Conservation (phyloP, 2,797 vertebrate genomes). For the Diplodus puntazzo region DNA sequence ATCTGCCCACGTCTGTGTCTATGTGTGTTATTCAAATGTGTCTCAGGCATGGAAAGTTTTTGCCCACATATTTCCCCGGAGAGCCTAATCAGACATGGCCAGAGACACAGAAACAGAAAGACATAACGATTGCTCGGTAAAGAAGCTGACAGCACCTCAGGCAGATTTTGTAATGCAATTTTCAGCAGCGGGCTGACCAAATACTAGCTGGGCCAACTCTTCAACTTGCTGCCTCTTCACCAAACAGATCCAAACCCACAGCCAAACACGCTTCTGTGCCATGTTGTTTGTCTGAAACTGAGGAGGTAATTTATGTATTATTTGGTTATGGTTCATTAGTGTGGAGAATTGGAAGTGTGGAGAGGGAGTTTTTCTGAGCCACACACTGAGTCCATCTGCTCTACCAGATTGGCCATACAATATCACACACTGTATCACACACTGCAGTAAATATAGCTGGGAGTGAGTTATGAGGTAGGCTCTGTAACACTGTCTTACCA, state of each 20-base stretch:
- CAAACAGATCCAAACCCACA: slow-evolving; percentile 54
- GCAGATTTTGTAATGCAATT: slow-evolving; percentile 71
- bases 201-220: slow-evolving; percentile 53
- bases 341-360: slow-evolving; percentile 79
- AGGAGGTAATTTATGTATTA: slow-evolving; percentile 83
- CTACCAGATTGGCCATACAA: slow-evolving; percentile 82
- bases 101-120: slow-evolving; percentile 57
- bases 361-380: slow-evolving; percentile 74
- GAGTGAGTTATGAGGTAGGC: slow-evolving; percentile 72
- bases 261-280: slow-evolving; percentile 62
- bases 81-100: slow-evolving; percentile 68
- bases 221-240: slow-evolving; percentile 61
- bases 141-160: slow-evolving; percentile 72
- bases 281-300: slow-evolving; percentile 74
- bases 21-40: slow-evolving; percentile 54
- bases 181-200: slow-evolving; percentile 64
- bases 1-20: slow-evolving; percentile 30
- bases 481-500: slow-evolving; percentile 52
- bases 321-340: slow-evolving; percentile 86
- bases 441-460: slow-evolving; percentile 70
- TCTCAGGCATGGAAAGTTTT: slow-evolving; percentile 49
- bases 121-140: slow-evolving; percentile 67
- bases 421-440: slow-evolving; percentile 72
- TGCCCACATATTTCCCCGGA: slow-evolving; percentile 63
- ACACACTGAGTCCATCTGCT: slow-evolving; percentile 86